Evolutionary conservation across 2,797 vertebrate species (phyloP), one percentile per base, ranked within the genome.

Genomic region (Chromis chromis): DNA sequence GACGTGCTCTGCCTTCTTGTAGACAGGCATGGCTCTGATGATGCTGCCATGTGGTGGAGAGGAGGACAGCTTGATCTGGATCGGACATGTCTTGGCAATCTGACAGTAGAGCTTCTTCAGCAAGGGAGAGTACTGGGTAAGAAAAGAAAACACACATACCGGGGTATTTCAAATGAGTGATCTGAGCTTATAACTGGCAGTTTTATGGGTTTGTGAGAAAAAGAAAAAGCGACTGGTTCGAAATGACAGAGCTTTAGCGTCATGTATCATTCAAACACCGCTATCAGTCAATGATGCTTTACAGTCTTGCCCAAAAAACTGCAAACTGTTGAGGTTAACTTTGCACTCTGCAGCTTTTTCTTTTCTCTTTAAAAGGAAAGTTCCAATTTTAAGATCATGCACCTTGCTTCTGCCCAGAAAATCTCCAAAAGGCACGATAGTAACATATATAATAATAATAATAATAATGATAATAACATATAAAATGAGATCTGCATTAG

Each of bases 41-140:
- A 96, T 94, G 33, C 97, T 96, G 85, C 97, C 98, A 0, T 96
- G 96, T 0, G 98, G 98, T 0, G 98, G 97, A 0, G 94, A 92
- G 0, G 94, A 93, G 31, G 96, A 94, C 78, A 99, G 94, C 87
- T 98, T 99, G 94, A 99, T 95, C 93, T 99, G 98, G 93, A 99
- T 98, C 31, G 98, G 98, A 13, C 98, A 99, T 0, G 98, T 99
- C 87, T 99, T 99, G 60, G 97, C 97, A 0, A 99, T 99, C 86
- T 99, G 98, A 89, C 98, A 99, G 94, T 99, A 99, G 49, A 99
- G 96, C 78, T 99, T 99, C 95, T 99, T 99, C 91, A 99, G 92
- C 90, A 99, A 84, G 0, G 97, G 97, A 2, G 98, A 99, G 90
- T 99, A 99, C 98, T 99, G 91, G 16, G n/a, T 22, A 81, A 50